Evolutionary conservation across 2,888 invertebrate genomes (phyloP), one percentile per base, ranked within the genome.

Genomic region (Diaperis boleti): DNA sequence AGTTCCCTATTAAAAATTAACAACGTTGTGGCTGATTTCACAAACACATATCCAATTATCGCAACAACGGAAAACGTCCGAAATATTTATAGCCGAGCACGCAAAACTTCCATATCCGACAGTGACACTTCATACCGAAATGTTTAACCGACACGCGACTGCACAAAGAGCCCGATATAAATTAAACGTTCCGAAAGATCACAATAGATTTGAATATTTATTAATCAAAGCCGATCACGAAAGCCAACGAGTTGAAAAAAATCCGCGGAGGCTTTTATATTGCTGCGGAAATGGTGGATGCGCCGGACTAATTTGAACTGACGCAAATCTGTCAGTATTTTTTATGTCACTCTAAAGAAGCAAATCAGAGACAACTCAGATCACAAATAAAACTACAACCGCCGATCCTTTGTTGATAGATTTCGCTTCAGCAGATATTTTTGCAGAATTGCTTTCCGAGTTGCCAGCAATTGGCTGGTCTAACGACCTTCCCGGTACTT

Each of bases 121-220:
- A 26, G 64, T 64, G 64, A 64, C 64, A 64, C 64, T 64, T 62
- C 59, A 31, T 63, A 31, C 47, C 55, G 15, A 59, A 64, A 64
- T 59, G 57, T 59, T 55, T 39, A 41, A 35, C 10, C 22, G 18
- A 18, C 64, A 64, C 64, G 64, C 64, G 49, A 63, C 22, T 59
- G 22, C 31, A 41, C 13, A 41, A 20, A 47, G 39, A 42, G 15
- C 15, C 26, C 11, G 49, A 55, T 59, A 64, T 64, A 64, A 64
- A 64, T 59, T 59, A 59, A 59, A 42, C 62, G 41, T 62, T 62
- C 44, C 17, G 26, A 62, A 49, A 62, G 59, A 63, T 64, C 64
- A 64, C 41, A 8, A 33, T 8, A 15, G 14, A 50, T 44, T 60
- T 64, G 60, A 64, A 60, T 60, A 64, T 64, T 60, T 60, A 59